Evolutionary conservation across 2,888 invertebrate species (phyloP).

Genomic region (Clanis bilineata): DNA sequence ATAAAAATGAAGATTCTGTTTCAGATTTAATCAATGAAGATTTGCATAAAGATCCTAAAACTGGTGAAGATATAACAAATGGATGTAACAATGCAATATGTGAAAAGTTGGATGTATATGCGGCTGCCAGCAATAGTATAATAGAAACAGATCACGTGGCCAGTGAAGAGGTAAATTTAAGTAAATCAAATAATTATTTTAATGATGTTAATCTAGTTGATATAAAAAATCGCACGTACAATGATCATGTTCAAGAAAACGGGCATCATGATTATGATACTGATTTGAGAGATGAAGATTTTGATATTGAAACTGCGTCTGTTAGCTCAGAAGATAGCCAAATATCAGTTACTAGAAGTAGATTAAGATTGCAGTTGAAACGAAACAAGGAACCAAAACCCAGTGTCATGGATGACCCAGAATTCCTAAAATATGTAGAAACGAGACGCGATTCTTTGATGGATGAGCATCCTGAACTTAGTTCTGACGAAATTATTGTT

Average conservation of each 20-base stretch:
- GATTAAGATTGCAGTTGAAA: constrained; percentile 5
- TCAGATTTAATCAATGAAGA: constrained; percentile 12
- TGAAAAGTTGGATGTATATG: neutral
- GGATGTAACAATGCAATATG: neutral
- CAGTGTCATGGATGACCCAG: constrained; percentile 47
- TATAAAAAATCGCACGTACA: neutral
- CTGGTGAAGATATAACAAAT: neutral
- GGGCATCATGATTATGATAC: neutral
- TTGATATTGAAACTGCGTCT: constrained; percentile 16
- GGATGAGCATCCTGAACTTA: constrained; percentile 38
- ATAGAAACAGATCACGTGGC: neutral
- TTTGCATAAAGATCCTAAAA: neutral
- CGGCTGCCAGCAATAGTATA: neutral
- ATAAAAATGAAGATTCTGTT: constrained; percentile 14
- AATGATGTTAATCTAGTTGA: neutral
- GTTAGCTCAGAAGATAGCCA: constrained; percentile 19
- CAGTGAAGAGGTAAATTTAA: neutral
- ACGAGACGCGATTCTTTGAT: constrained; percentile 68
- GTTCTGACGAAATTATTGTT: constrained; percentile 48
- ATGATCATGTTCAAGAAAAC: neutral
- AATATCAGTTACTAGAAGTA: constrained; percentile 5
- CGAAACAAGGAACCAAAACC: constrained; percentile 17
- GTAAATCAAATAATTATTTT: neutral
- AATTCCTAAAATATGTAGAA: constrained; percentile 75
- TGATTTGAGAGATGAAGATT: constrained; percentile 1